Percentiles rank a stretch among this genome's conserved stretches.
Evolutionary conservation across 1,140 invertebrate species (phyloP).

Genomic region (Zeugodacus cucurbitae): DNA sequence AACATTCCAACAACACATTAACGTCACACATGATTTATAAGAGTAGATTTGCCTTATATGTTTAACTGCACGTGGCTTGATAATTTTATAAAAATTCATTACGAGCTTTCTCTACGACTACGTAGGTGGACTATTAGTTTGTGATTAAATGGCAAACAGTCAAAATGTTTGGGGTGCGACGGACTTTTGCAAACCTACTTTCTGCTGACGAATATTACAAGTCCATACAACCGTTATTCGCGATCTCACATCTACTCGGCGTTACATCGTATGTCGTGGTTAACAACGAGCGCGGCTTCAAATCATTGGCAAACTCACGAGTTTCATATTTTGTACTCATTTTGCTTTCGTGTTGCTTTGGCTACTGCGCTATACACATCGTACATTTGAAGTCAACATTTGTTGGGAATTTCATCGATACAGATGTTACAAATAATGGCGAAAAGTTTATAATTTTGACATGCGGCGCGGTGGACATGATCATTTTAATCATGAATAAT

Average conservation of each 20-base stretch:
- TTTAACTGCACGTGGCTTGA: neutral
- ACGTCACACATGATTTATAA: neutral
- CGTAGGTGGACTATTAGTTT: neutral
- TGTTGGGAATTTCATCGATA: conserved; percentile 59
- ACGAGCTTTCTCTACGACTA: too few relatives aligned
- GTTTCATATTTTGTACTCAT: conserved; percentile 57
- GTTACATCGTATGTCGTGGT: conserved; percentile 57
- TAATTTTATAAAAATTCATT: neutral
- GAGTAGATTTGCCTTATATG: neutral
- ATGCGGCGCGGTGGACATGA: conserved; percentile 53
- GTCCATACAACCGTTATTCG: conserved; percentile 57
- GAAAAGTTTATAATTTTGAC: conserved; percentile 57
- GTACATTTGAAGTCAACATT: conserved; percentile 55
- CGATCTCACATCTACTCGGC: conserved; percentile 54
- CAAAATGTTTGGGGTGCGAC: neutral
- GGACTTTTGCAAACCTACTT: neutral
- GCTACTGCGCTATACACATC: conserved; percentile 54
- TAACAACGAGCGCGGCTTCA: conserved; percentile 52
- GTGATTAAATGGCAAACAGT: neutral
- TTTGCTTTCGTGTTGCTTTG: conserved; percentile 51
- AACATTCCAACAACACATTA: neutral
- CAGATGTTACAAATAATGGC: conserved; percentile 55
- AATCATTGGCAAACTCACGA: conserved; percentile 54
- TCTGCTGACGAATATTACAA: conserved; percentile 56
- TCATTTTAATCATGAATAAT: conserved; percentile 55